Evolutionary conservation across 2,113 vertebrate species (phyloP), one percentile per base, ranked within the genome.

Genomic region (Procapra przewalskii): DNA sequence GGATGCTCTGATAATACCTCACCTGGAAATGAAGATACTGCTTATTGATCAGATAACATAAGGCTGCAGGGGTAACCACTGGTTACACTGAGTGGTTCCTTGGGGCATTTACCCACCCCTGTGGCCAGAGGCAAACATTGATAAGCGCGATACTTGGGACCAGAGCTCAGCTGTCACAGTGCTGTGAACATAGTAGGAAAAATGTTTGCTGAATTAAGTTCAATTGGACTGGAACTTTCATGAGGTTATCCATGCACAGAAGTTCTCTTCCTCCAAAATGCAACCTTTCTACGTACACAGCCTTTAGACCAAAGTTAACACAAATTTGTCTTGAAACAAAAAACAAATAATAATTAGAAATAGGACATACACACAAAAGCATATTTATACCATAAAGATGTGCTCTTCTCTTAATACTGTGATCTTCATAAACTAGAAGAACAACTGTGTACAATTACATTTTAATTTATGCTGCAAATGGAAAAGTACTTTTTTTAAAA

Each of bases 401-500:
- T 50, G 36, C 6, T 91, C 29, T 85, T 92, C 50, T 87, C 45
- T 80, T 88, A 79, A 64, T 14, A 19, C 17, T 48, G 12, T 14
- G 8, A 5, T 97, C 54, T 77, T 50, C 2, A 36, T 52, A 91
- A 97, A 60, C 87, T 43, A 75, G 62, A 90, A 95, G 83, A 94
- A 64, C 55, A 88, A 90, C 92, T 60, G 29, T 71, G 36, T 55
- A 89, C 55, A 87, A 95, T 62, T 55, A 16, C 12, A 45, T 59
- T 54, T 97, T 97, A 93, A 95, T 97, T 97, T 98, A 64, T 98
- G 17, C 55, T 77, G 27, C 85, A 64, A 91, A 80, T 97, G 97
- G 84, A 88, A 98, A 97, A 88, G 2, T 3, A 1, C 29, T 77
- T 17, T 96, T 96, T 95, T 80, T 33, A 92, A 97, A 92, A 92